Evolutionary conservation across 2,888 invertebrate genomes (phyloP), one percentile per base, ranked within the genome.

Genomic region (Nasonovia ribisnigri): DNA sequence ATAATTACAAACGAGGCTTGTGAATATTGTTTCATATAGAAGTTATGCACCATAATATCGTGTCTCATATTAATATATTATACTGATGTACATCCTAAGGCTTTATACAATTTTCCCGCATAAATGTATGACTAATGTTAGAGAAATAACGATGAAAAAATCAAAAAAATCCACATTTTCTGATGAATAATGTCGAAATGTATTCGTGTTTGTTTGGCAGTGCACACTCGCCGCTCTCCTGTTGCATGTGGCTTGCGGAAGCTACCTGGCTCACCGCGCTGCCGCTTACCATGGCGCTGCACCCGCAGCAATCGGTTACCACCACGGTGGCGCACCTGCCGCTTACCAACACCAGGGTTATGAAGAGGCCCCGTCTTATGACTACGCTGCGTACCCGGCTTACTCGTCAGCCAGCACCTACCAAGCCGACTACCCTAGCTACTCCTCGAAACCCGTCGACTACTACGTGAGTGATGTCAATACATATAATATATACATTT

Each of bases 401-500:
- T 94, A 94, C 90, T 95, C 95, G 93, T 95, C 95, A 92, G 95
- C 94, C 95, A 95, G 95, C 95, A 95, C 95, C 91, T 94, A 94
- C 91, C 92, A 90, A 20, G 88, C 97, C 46, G 97, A 97, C 95
- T 97, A 97, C 95, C 97, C 97, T 95, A 96, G 97, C 46, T 94
- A 94, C 88, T 91, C 92, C 77, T 91, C 92, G 57, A 94, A 94
- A 92, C 94, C 94, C n/a, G 92, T 97, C 43, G 97, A 97, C 95
- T 97, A 97, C 95, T 97, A 97, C 95, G 97, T 97, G 95, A 96
- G 97, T 96, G 20, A 77, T 77, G 77, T 13, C 20, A 77, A 42
- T 77, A 77, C 20, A 77, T 36, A 36, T 36, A 42, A 36, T 77
- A 77, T 77, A 36, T 77, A 36, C 20, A 36, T 77, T 77, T 36